Evolutionary conservation across 2,113 vertebrate species (phyloP).

Genomic region (Cariama cristata): DNA sequence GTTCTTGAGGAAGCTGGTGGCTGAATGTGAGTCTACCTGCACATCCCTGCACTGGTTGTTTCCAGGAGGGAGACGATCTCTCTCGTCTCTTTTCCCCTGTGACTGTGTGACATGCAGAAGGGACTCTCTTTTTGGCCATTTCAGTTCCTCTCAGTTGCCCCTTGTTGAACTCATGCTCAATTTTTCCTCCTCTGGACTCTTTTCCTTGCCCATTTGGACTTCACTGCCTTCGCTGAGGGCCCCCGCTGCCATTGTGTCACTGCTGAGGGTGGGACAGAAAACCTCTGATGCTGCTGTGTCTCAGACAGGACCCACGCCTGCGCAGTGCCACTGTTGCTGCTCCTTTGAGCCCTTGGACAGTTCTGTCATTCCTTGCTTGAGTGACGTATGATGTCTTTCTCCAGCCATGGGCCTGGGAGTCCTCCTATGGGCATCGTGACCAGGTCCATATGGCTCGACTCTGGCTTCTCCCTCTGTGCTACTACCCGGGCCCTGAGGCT

Average conservation of each 20-base stretch:
- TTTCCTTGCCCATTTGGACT: not conserved
- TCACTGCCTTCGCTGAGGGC: not conserved
- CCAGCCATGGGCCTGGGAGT: not conserved
- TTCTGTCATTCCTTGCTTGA: not conserved
- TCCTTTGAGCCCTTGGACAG: not conserved
- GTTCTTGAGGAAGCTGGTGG: not conserved
- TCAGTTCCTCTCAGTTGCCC: not conserved
- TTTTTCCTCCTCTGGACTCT: not conserved
- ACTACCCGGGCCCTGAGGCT: not conserved
- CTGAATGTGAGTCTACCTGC: not conserved
- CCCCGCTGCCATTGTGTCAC: not conserved
- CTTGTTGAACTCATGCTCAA: not conserved
- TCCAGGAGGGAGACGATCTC: not conserved
- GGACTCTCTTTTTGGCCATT: not conserved
- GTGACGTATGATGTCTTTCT: not conserved
- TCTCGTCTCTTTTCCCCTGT: not conserved
- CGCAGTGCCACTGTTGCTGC: not conserved
- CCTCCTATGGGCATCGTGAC: too few relatives aligned
- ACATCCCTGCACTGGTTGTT: too few relatives aligned
- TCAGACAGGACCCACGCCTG: not conserved
- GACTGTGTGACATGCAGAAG: not conserved
- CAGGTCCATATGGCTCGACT: rapidly evolving
- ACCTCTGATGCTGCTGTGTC: rapidly evolving
- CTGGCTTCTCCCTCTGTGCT: not conserved
- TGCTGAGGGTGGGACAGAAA: not conserved